Evolutionary conservation across 2,797 vertebrate genomes (phyloP).

Genomic region (Sebastes hubbsi): DNA sequence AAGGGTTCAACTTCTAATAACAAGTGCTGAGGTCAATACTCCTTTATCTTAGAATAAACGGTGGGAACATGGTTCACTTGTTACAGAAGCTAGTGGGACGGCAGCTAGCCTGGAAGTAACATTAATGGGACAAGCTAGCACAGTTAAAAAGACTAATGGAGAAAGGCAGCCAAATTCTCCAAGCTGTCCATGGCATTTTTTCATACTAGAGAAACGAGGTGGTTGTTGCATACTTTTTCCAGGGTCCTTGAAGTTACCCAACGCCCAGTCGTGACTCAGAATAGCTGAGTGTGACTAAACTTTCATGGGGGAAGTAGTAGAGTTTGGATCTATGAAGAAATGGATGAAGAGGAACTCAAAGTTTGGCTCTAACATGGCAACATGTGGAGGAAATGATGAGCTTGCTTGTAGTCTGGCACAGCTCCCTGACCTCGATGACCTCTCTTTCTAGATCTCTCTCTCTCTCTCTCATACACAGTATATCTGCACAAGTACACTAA

Average conservation of each 20-base stretch:
- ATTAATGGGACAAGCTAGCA: neutral
- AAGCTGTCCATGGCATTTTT: neutral
- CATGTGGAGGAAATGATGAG: constrained; percentile 21
- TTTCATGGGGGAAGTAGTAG: neutral
- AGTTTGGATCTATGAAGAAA: constrained; percentile 1
- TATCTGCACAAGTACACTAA: neutral
- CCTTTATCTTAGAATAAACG: neutral
- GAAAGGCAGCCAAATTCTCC: neutral
- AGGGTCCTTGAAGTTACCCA: neutral
- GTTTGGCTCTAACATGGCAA: neutral
- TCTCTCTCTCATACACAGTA: neutral
- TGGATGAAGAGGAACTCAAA: constrained; percentile 22
- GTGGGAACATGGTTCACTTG: neutral
- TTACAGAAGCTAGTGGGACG: neutral
- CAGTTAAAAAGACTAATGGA: neutral
- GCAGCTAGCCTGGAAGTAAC: neutral
- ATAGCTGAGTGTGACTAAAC: constrained; percentile 20
- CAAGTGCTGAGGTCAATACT: neutral
- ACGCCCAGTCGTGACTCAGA: constrained; percentile 31
- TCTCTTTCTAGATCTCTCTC: neutral
- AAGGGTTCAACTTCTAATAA: neutral
- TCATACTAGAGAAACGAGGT: neutral
- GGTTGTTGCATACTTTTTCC: constrained; percentile 13
- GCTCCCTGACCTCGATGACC: neutral
- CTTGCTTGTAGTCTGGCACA: no score